Evolutionary conservation across 2,888 invertebrate species (phyloP).

Genomic region (Drosophila birchii): DNA sequence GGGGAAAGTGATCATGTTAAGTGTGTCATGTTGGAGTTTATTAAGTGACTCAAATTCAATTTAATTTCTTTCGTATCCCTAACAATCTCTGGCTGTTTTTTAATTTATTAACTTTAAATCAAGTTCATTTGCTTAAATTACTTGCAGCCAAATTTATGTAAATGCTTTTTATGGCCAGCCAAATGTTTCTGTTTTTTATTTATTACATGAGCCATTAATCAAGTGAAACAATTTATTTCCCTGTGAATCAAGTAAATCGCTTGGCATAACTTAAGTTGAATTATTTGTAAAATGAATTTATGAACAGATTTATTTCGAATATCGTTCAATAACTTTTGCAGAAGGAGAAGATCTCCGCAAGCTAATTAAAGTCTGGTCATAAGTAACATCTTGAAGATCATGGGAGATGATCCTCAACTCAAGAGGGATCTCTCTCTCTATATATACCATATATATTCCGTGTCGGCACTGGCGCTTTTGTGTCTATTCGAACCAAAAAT

Average conservation of each 20-base stretch:
- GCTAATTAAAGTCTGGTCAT: conserved; percentile 32
- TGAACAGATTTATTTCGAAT: conserved; percentile 12
- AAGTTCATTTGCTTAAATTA: neutral
- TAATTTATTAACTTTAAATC: conserved; percentile 1
- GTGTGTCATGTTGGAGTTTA: neutral
- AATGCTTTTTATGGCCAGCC: neutral
- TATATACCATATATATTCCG: neutral
- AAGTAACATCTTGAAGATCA: conserved; percentile 8
- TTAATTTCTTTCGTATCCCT: neutral
- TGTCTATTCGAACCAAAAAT: conserved; percentile 76
- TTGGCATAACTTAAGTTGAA: conserved; percentile 14
- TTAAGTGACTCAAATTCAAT: neutral
- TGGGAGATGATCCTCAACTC: neutral
- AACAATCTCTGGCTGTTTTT: neutral
- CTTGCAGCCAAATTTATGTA: conserved; percentile 4
- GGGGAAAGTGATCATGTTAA: neutral
- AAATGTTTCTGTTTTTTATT: conserved; percentile 11
- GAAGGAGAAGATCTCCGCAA: neutral
- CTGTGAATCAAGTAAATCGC: neutral
- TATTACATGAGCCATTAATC: conserved; percentile 1
- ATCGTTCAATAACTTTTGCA: conserved; percentile 18
- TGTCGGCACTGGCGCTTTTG: conserved; percentile 82
- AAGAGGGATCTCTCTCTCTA: conserved; percentile 1
- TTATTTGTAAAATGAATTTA: conserved; percentile 8
- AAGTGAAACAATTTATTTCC: neutral